phyloP scores from a whole-genome alignment of 1,140 invertebrate species.

The Asbolus verrucosus region DNA sequence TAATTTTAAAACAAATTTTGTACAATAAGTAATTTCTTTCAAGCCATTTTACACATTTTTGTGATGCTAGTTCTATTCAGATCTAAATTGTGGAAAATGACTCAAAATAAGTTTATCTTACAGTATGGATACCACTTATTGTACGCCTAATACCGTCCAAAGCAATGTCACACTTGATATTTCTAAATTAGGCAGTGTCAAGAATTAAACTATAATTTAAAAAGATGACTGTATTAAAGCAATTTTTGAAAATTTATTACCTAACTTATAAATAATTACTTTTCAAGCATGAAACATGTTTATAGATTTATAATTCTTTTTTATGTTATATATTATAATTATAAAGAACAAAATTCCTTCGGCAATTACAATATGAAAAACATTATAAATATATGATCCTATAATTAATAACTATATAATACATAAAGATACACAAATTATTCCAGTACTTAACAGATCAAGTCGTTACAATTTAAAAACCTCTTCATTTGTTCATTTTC shows the following conservation, averaged over 20 bases:
- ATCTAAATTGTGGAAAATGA: background rate
- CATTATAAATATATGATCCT: constrained; percentile 44
- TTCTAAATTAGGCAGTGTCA: constrained; percentile 53
- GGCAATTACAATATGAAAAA: constrained; percentile 39
- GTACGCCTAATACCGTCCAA: constrained; percentile 24
- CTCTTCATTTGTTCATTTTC: constrained; percentile 7
- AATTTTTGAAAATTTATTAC: constrained; percentile 26
- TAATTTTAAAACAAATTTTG: constrained; percentile 19
- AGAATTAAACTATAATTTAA: constrained; percentile 45
- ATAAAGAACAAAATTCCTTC: constrained; percentile 36
- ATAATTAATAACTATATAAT: constrained; percentile 45
- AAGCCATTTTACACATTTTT: constrained; percentile 16
- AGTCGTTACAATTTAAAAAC: constrained; percentile 38
- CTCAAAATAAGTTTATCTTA: constrained; percentile 2
- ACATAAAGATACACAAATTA: constrained; percentile 45
- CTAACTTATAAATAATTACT: constrained; percentile 39
- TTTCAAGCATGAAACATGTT: constrained; percentile 40
- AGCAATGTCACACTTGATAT: constrained; percentile 36
- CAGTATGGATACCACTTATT: constrained; percentile 18
- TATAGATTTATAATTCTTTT: constrained; percentile 28
- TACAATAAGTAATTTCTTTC: constrained; percentile 34
- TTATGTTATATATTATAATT: constrained; percentile 26
- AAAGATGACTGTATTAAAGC: constrained; percentile 20
- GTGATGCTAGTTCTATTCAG: constrained; percentile 4
- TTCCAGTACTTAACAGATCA: constrained; percentile 45